A percentile compares a stretch with the other conserved stretches of the same genome.
phyloP scores from a whole-genome alignment of 1,140 invertebrate species.

The Drosophila fuyamai region DNA sequence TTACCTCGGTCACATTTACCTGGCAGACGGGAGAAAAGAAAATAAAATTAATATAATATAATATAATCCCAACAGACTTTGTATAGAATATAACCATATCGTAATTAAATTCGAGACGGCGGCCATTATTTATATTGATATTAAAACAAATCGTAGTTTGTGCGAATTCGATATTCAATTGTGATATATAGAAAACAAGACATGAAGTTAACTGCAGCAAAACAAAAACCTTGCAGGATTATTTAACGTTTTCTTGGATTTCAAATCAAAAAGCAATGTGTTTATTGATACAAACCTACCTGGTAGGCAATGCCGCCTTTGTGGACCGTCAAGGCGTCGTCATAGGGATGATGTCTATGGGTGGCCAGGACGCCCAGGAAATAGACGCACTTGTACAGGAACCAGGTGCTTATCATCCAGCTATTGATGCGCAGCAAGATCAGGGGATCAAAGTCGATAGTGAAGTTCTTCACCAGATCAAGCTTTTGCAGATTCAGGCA shows the following conservation, averaged over 20 bases:
- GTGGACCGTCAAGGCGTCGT: background rate
- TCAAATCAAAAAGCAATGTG: too few species aligned
- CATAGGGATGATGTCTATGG: background rate
- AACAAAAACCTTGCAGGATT: too few species aligned
- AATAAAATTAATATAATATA: too few species aligned
- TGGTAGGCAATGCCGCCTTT: conserved; percentile 29
- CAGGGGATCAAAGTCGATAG: conserved; percentile 7
- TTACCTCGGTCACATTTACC: conserved; percentile 13
- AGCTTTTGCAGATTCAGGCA: conserved; percentile 1
- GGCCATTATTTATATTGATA: too few species aligned
- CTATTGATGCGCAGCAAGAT: conserved; percentile 12
- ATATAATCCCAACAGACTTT: too few species aligned
- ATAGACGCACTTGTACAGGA: conserved; percentile 27
- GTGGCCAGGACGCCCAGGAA: conserved; percentile 30
- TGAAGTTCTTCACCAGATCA: background rate
- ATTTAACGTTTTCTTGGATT: too few species aligned
- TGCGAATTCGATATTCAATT: too few species aligned
- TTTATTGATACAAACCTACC: background rate
- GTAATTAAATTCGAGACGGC: too few species aligned
- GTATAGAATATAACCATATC: too few species aligned
- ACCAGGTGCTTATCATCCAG: conserved; percentile 29
- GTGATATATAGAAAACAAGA: too few species aligned
- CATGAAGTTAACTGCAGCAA: too few species aligned
- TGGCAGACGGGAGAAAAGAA: background rate
- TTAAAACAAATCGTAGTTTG: too few species aligned